Percentiles rank a stretch among this genome's conserved stretches.
phyloP scores from a whole-genome alignment of 2,113 vertebrate species.

The Ursus arctos region DNA sequence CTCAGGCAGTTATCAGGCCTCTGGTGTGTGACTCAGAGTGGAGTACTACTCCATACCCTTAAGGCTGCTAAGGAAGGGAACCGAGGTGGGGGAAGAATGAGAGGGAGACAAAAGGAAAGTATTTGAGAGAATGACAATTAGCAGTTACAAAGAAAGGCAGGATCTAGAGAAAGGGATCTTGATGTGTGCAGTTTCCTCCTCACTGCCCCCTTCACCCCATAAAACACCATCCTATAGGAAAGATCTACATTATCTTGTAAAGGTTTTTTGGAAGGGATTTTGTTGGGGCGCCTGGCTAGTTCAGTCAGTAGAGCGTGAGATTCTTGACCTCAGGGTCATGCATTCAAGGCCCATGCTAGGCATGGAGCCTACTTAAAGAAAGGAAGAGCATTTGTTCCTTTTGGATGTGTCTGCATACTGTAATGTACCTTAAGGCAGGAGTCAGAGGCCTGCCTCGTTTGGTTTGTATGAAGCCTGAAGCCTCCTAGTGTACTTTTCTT shows the following conservation, averaged over 20 bases:
- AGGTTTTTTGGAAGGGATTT: not conserved
- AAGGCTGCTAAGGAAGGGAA: not conserved
- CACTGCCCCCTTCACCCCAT: not conserved
- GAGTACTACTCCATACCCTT: not conserved
- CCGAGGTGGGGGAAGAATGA: not conserved
- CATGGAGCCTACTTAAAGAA: not conserved
- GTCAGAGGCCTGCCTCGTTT: not conserved
- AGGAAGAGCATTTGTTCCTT: not conserved
- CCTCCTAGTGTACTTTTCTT: not conserved
- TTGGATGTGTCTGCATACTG: not conserved
- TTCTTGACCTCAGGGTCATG: not conserved
- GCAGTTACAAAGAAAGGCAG: conserved; percentile 7
- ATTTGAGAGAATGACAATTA: conserved; percentile 4
- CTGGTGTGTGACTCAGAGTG: not conserved
- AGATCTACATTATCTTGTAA: not conserved
- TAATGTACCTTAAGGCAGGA: not conserved
- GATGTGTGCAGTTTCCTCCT: not conserved
- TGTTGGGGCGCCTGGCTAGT: not conserved
- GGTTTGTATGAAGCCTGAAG: not conserved
- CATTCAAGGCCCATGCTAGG: not conserved
- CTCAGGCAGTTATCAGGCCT: not conserved
- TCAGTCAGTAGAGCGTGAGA: not conserved
- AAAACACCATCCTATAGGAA: not conserved
- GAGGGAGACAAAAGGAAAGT: not conserved
- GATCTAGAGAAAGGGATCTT: not conserved